Conservation (phyloP, 2,113 vertebrate species). For the Ornithorhynchus anatinus region DNA sequence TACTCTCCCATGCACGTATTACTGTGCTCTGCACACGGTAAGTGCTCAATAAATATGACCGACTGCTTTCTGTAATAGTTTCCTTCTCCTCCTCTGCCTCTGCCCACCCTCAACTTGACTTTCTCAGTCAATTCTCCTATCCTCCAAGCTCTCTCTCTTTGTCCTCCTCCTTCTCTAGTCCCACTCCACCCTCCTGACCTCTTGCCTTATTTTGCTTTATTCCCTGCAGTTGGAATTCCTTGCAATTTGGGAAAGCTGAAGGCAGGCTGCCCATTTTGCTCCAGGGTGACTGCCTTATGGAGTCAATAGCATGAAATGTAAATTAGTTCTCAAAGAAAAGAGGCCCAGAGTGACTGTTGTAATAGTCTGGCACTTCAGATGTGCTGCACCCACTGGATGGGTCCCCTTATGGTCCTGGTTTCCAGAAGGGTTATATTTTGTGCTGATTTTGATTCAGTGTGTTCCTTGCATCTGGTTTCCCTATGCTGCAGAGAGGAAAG, state of each 20-base stretch:
- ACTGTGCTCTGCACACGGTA: no score
- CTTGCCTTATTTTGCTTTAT: background rate
- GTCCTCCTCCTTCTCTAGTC: fast-evolving
- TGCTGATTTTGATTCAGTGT: no score
- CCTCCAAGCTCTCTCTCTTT: background rate
- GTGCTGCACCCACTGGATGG: conserved; percentile 20
- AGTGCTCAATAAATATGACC: no score
- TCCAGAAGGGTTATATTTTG: background rate
- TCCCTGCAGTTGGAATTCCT: conserved; percentile 15
- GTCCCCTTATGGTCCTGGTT: conserved; percentile 14
- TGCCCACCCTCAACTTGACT: background rate
- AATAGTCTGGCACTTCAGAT: conserved; percentile 27
- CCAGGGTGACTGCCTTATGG: background rate
- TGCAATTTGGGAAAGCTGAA: background rate
- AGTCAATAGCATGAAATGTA: conserved; percentile 43
- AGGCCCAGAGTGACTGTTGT: conserved; percentile 33
- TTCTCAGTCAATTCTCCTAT: background rate
- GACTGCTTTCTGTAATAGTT: background rate
- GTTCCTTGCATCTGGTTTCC: no score
- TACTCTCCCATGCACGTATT: no score
- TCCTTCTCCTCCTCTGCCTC: background rate
- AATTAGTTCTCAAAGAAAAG: conserved; percentile 49
- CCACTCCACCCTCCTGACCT: background rate
- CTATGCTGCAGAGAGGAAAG: no score
- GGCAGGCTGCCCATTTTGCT: conserved; percentile 4